Evolutionary conservation across 2,113 vertebrate genomes (phyloP).

Genomic region (Enhydra lutris): DNA sequence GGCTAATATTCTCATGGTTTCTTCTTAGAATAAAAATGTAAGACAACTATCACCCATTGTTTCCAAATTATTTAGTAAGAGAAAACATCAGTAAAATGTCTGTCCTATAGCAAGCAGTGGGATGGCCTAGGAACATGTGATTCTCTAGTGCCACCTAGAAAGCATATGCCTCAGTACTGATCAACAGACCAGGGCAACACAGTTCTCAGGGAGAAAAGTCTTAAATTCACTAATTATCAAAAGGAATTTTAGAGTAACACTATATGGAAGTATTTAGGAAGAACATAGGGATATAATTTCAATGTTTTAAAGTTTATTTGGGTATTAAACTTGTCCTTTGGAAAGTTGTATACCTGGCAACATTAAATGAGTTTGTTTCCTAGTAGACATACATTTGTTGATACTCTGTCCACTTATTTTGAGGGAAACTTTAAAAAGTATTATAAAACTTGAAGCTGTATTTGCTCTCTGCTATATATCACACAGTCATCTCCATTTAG

Average conservation of each 20-base stretch:
- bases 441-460: neutral
- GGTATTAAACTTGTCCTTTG: neutral
- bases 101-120: neutral
- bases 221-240: neutral
- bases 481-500: neutral
- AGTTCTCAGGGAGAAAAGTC: neutral
- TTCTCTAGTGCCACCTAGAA: neutral
- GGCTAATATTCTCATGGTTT: neutral
- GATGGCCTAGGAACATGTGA: neutral
- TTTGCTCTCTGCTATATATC: neutral
- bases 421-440: neutral
- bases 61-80: neutral
- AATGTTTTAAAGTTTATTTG: neutral
- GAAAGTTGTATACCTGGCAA: neutral
- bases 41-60: neutral
- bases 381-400: neutral
- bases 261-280: neutral
- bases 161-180: neutral
- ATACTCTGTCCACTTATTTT: neutral
- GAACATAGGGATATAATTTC: neutral
- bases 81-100: neutral
- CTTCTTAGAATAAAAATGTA: neutral
- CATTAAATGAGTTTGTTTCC: neutral
- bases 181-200: neutral
- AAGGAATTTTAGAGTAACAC: neutral